These are phyloP conservation scores for Cyprinodon tularosa DNA, from an alignment of 2,113 vertebrate genomes.

Conservation along the genomic window DNA sequence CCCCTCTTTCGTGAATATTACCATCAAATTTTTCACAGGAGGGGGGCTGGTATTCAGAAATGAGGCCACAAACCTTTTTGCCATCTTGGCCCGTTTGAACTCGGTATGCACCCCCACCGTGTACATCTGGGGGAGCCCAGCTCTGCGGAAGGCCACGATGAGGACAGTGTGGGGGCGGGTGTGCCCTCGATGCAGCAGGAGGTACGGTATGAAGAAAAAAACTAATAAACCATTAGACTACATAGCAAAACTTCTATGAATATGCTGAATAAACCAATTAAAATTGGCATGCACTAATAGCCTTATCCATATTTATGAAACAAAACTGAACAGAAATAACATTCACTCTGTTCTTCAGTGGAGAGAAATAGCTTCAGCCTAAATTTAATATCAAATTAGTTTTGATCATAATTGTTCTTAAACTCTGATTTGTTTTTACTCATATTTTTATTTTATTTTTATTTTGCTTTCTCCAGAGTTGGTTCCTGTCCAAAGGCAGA, in stretches of 20 bases:
- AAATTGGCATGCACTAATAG: too few relatives aligned
- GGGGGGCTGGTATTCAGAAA: constrained; percentile 63
- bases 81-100: constrained; percentile 73
- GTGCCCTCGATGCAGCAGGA: constrained; percentile 47
- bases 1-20: constrained; percentile 75
- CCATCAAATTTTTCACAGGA: constrained; percentile 40
- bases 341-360: too few relatives aligned
- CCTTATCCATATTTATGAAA: too few relatives aligned
- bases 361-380: neutral
- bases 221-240: neutral
- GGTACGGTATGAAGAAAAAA: constrained; percentile 5
- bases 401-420: too few relatives aligned
- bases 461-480: neutral
- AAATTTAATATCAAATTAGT: neutral
- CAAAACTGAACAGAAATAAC: too few relatives aligned
- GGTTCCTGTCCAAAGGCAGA: neutral
- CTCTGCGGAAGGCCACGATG: constrained; percentile 59
- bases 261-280: too few relatives aligned
- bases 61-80: constrained; percentile 71
- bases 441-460: neutral
- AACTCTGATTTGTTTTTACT: neutral
- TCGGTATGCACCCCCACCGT: constrained; percentile 68
- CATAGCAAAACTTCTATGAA: neutral
- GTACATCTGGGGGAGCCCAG: constrained; percentile 75
- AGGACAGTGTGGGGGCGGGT: constrained; percentile 58